Evolutionary conservation across 2,113 vertebrate species (phyloP), one percentile per base, ranked within the genome.

Genomic region (Echinops telfairi): DNA sequence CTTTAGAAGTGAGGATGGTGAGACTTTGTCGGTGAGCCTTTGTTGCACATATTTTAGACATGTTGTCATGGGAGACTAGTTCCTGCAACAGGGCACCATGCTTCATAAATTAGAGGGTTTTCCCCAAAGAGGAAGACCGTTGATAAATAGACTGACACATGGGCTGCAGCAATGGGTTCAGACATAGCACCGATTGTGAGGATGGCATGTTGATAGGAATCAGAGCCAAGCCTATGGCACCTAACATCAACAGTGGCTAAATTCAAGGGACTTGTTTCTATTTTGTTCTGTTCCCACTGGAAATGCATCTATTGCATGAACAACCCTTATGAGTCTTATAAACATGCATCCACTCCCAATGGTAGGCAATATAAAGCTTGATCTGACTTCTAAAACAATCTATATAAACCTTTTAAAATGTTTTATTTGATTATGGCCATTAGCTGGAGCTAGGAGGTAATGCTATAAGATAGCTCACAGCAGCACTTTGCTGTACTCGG

Each of bases 381-480:
- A 98, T 97, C 96, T 98, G 96, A 97, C 97, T 98, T 97, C 98
- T 96, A 96, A 96, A 97, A 96, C 97, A 97, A 98, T 98, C 97
- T 98, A 97, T 97, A 94, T 98, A 98, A 98, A 98, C 96, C 97
- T 96, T 97, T 94, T 98, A 98, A 97, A 98, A 97, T 97, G 96
- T 97, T 98, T 98, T 97, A 98, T 97, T 98, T 98, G 97, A 98
- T 98, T 98, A 93, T 93, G 97, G 96, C 97, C 97, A 98, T 98
- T 98, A 98, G 94, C 95, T 94, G 97, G 88, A 97, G 95, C 96
- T 97, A 98, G 96, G 95, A 98, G 98, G 96, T 97, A 96, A 98
- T 97, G 96, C 96, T 97, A 96, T 98, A 97, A 97, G 97, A 97
- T 94, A 97, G 95, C 97, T 97, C 95, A 97, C 27, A 92, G 95